Conservation (phyloP, 1,140 invertebrate species). For the Tetranychus urticae region DNA sequence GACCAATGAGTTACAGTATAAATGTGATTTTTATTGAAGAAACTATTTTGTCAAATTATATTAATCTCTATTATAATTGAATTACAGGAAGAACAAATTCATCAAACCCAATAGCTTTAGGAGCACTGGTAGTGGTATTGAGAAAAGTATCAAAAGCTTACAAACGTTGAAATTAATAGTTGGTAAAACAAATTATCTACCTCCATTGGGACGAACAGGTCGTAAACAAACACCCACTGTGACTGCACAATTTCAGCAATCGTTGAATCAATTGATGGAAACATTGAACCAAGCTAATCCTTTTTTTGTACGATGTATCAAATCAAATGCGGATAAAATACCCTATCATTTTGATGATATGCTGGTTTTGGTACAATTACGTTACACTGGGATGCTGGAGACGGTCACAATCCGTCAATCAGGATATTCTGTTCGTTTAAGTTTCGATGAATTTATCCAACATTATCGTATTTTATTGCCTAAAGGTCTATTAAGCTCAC, state of each 20-base stretch:
- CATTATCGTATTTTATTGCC: conserved; percentile 69
- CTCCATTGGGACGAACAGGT: conserved; percentile 3
- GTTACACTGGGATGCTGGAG: conserved; percentile 88
- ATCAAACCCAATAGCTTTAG: background rate
- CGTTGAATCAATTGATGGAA: conserved; percentile 68
- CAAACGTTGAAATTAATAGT: conserved; percentile 69
- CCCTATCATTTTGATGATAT: conserved; percentile 80
- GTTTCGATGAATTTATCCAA: conserved; percentile 83
- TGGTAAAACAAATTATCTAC: conserved; percentile 14
- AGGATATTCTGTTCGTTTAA: conserved; percentile 75
- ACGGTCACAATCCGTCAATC: conserved; percentile 82
- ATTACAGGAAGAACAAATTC: conserved; percentile 5
- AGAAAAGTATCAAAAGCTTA: conserved; percentile 45
- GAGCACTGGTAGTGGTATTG: background rate
- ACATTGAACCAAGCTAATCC: conserved; percentile 82
- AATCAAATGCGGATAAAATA: conserved; percentile 30
- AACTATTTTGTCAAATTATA: background rate
- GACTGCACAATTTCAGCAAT: conserved; percentile 77
- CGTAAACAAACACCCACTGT: conserved; percentile 39
- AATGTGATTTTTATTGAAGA: too few species aligned
- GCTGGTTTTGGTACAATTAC: conserved; percentile 59
- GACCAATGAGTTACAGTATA: too few species aligned
- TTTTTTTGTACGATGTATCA: conserved; percentile 90
- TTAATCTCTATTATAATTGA: background rate
- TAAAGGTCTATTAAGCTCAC: conserved; percentile 52